Base-by-base conservation (phyloP, 2,888 invertebrate species). In the Petrolisthes manimaculis region DNA sequence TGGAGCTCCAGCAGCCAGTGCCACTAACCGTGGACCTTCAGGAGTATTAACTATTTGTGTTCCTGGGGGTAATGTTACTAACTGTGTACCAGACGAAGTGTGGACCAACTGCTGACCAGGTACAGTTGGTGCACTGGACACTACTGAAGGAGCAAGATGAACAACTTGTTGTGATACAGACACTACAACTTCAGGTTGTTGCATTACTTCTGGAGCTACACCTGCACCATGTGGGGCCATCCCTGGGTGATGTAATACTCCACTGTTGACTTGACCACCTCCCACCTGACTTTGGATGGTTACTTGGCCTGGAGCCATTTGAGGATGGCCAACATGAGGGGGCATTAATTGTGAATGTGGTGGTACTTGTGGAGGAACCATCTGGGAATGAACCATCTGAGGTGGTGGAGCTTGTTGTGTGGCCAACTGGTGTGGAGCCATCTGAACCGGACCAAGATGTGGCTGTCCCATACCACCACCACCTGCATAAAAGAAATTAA, bases 11-110 rank as follows among this genome's bases (percentile, higher is more conserved):
- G 84, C 84, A 14, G 88, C 88, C 61, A 88, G 79, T 5, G 88
- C 88, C 56, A 88, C 88, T 51, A 88, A 81, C 61, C 85, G 84
- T 12, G 88, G 84, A 9, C 88, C 88, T 69, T 88, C 88, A 8
- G 88, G 78, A 18, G 84, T 88, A 56, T 88, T 88, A 81, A 88
- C 80, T 9, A 88, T 88, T 67, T 84, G 88, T 61, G 88, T 88
- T 21, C 88, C 88, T 9, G 85, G 88, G 54, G 88, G 88, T 54
- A 88, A 51, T 53, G 84, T 84, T 3, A 88, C 88, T 21, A 88
- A 75, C 71, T 88, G 88, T 5, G 88, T 84, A 61, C 88, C 88
- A 37, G 88, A 88, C 14, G 88, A 88, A 21, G 88, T 88, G 55
- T 88, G 88, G 54, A 88, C 88, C 67, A 85, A 55, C 82, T 88